Conservation (phyloP, 2,113 vertebrate genomes). For the Hydropotes inermis region DNA sequence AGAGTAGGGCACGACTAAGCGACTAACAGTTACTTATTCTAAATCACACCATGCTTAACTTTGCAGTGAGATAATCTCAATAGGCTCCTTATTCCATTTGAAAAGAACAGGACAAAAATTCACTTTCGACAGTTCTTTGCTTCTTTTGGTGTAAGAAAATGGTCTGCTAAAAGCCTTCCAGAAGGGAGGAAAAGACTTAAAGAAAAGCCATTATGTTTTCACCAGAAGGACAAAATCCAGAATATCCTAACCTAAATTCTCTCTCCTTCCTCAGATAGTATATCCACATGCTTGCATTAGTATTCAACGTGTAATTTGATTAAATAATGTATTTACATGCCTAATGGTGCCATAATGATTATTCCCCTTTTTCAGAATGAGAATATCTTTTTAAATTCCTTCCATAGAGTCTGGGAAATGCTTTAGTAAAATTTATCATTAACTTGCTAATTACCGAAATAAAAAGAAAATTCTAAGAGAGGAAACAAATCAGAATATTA, state of each 20-base stretch:
- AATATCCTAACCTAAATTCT: constrained; percentile 29
- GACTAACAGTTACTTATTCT: neutral
- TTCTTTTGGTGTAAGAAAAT: neutral
- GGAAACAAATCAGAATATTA: neutral
- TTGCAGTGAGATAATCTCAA: neutral
- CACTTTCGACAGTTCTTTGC: constrained; percentile 22
- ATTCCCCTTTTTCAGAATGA: neutral
- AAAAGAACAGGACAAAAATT: constrained; percentile 36
- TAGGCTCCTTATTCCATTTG: neutral
- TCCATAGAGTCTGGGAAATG: neutral
- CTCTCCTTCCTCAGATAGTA: neutral
- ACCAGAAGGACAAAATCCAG: neutral
- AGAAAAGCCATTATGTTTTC: neutral
- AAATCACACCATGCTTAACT: neutral
- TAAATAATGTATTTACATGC: neutral
- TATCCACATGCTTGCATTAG: neutral
- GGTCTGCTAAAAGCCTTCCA: neutral
- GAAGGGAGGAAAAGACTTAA: neutral
- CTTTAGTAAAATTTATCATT: constrained; percentile 15
- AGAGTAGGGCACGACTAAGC: no score
- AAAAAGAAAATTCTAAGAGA: neutral
- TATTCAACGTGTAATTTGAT: constrained; percentile 1
- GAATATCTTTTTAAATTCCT: neutral
- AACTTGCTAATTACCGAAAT: neutral
- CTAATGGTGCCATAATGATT: neutral